Conservation (phyloP, 1,140 invertebrate species). For the Solenopsis fugax region DNA sequence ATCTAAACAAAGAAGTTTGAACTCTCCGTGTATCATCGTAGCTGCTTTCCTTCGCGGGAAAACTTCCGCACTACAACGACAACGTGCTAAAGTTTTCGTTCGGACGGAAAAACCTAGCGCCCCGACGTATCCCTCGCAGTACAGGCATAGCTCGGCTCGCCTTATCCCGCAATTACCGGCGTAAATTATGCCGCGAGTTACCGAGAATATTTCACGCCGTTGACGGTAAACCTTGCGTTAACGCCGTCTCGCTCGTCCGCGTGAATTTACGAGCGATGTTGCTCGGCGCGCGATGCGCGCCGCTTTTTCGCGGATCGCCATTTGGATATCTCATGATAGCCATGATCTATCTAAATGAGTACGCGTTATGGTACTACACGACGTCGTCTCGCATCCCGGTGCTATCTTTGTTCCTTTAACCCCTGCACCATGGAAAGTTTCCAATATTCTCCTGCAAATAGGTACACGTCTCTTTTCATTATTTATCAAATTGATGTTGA, state of each 20-base stretch:
- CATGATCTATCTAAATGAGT: slow-evolving; percentile 72
- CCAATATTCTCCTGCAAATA: neutral
- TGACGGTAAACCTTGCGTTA: slow-evolving; percentile 79
- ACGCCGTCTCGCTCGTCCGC: slow-evolving; percentile 76
- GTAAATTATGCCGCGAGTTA: slow-evolving; percentile 77
- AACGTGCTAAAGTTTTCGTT: slow-evolving; percentile 28
- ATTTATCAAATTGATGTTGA: neutral
- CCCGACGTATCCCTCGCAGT: slow-evolving; percentile 2
- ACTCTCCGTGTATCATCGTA: neutral
- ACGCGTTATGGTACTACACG: slow-evolving; percentile 53
- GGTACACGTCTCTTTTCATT: neutral
- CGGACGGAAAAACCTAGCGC: slow-evolving; percentile 43
- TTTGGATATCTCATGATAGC: slow-evolving; percentile 69
- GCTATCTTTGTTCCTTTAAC: slow-evolving; percentile 1
- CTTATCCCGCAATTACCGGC: slow-evolving; percentile 73
- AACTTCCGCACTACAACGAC: slow-evolving; percentile 12
- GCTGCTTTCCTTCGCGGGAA: neutral
- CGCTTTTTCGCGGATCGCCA: slow-evolving; percentile 71
- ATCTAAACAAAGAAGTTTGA: slow-evolving; percentile 10
- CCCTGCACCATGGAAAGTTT: neutral
- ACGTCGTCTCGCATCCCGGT: slow-evolving; percentile 28
- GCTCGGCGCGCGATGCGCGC: slow-evolving; percentile 67
- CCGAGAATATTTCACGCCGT: slow-evolving; percentile 76
- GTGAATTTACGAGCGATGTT: slow-evolving; percentile 76
- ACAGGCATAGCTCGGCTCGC: slow-evolving; percentile 30